Base-by-base conservation (phyloP, 2,113 vertebrate genomes). In the Plectropomus leopardus region DNA sequence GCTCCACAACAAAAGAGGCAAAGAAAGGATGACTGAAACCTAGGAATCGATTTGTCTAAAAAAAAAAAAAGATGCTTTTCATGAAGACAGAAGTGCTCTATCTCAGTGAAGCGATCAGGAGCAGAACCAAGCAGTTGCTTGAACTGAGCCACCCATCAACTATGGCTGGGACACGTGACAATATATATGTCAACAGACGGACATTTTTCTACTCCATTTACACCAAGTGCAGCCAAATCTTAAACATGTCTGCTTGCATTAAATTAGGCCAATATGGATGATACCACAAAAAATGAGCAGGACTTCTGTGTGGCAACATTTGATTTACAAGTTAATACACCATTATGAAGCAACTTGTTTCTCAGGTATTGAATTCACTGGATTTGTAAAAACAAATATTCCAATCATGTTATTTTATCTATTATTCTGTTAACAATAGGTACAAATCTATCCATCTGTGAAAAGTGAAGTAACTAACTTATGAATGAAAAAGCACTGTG, bases 1-100 rank as follows among this genome's bases (percentile, higher is more conserved):
- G 30, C 55, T 58, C 44, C 45, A 77, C 17, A 76, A 74, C 79
- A 83, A 80, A 77, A 34, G 44, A 79, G 48, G 30, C 0, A 1
- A 26, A 45, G 34, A 40, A 60, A 50, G 24, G 32, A 45, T 36
- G 34, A 26, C 4, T 23, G 21, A 65, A 60, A 72, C 14, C n/a
- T 2, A 55, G 24, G 13, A 67, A 85, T 64, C 1, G 4, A 76
- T 78, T 76, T 47, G 48, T 58, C 53, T 59, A 28, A 64, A 45
- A 55, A 61, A 65, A 7, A 28, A 64, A 51, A 55, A 66, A 65
- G 8, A 32, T 16, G 6, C 48, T 42, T 76, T 66, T 75, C 40
- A 74, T 45, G 28, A 61, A 40, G 55, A 76, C 24, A 51, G 28
- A 65, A 4, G n/a, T 45, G 30, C 11, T 71, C 64, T 24, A 28